Conservation (phyloP, 2,888 invertebrate genomes). For the Lomographa bimaculata region DNA sequence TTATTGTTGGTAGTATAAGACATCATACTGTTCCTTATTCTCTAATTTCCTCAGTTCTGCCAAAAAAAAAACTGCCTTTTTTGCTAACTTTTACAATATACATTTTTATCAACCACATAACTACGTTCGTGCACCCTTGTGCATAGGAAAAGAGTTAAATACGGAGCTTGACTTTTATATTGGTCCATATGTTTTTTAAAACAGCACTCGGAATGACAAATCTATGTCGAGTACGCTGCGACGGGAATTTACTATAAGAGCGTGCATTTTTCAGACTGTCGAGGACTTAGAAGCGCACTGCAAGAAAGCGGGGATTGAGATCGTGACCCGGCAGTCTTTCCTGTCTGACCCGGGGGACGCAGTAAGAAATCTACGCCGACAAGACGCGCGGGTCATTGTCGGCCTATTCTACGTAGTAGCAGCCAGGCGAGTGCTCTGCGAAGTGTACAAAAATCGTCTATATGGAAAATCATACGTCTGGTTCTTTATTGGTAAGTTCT, state of each 20-base stretch:
- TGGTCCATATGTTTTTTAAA: too few species aligned
- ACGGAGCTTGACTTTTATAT: too few species aligned
- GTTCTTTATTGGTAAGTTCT: conserved; percentile 96
- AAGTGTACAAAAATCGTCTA: conserved; percentile 96
- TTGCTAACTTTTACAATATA: too few species aligned
- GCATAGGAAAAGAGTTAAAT: too few species aligned
- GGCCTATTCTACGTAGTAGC: conserved; percentile 99
- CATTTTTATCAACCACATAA: too few species aligned
- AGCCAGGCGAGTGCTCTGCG: conserved; percentile 97
- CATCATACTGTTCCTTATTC: not conserved
- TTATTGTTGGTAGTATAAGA: too few species aligned
- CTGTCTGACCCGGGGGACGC: conserved; percentile 98
- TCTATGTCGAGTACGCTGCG: too few species aligned
- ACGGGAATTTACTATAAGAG: too few species aligned
- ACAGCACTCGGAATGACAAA: too few species aligned
- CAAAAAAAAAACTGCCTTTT: too few species aligned
- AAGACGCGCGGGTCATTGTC: conserved; percentile 98
- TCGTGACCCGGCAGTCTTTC: conserved; percentile 98
- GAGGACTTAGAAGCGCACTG: conserved; percentile 98
- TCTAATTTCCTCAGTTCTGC: too few species aligned
- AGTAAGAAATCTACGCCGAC: conserved; percentile 95
- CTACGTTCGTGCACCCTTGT: too few species aligned
- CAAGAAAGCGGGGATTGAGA: conserved; percentile 96
- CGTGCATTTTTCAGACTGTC: conserved; percentile 91
- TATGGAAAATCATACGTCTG: conserved; percentile 98